Percentiles rank a stretch among this genome's conserved stretches.
Evolutionary conservation across 2,797 vertebrate genomes (phyloP).

Genomic region (Rhinophrynus dorsalis): DNA sequence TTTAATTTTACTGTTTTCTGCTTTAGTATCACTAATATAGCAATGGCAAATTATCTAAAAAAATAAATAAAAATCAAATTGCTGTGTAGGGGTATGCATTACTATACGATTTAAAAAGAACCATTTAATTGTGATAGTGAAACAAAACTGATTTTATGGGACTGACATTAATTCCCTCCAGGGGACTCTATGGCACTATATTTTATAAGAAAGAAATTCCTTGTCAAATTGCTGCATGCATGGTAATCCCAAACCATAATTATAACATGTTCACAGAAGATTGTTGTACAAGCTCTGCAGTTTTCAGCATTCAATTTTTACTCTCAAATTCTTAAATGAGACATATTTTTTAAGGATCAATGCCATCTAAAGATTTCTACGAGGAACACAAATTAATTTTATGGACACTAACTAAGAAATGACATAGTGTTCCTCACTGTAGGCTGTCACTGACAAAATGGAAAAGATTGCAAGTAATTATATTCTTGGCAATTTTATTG

Average conservation of each 20-base stretch:
- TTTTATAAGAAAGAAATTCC: neutral
- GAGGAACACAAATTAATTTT: conserved; percentile 9
- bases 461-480: neutral
- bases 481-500: neutral
- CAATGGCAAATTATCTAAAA: too few relatives aligned
- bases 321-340: neutral
- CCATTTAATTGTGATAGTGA: too few relatives aligned
- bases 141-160: neutral
- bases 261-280: neutral
- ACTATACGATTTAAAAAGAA: too few relatives aligned
- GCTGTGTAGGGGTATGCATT: too few relatives aligned
- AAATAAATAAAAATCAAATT: too few relatives aligned
- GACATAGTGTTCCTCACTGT: conserved; percentile 2
- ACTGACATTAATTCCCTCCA: neutral
- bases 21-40: too few relatives aligned
- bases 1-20: too few relatives aligned
- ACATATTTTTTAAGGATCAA: neutral
- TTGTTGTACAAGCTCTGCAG: neutral
- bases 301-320: neutral
- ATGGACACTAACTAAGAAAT: neutral
- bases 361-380: neutral
- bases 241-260: neutral
- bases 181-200: neutral
- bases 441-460: neutral
- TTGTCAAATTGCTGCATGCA: neutral